Evolutionary conservation across 2,113 vertebrate species (phyloP).

Genomic region (Tragelaphus imberbis): DNA sequence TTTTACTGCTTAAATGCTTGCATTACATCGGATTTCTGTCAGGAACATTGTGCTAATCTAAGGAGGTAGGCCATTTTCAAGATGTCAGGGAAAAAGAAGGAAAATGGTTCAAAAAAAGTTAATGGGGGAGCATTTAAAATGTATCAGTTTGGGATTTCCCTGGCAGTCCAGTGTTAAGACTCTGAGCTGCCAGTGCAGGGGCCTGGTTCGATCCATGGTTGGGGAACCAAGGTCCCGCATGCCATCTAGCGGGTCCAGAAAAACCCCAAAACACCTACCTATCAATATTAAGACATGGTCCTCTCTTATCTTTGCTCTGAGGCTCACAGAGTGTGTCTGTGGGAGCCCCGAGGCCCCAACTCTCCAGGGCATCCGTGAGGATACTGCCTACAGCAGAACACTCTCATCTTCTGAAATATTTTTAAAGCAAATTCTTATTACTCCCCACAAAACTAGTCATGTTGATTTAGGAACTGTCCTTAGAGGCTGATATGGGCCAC

Average conservation of each 20-base stretch:
- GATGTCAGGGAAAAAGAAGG: conserved; percentile 60
- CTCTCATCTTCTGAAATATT: conserved; percentile 64
- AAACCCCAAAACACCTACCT: background rate
- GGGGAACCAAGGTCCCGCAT: background rate
- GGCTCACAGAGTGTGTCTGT: conserved; percentile 38
- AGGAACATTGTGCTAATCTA: conserved; percentile 62
- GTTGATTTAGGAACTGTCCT: conserved; percentile 59
- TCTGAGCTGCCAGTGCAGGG: background rate
- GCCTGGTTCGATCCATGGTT: background rate
- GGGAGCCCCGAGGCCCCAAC: conserved; percentile 31
- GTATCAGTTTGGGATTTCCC: conserved; percentile 32
- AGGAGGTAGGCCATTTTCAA: conserved; percentile 65
- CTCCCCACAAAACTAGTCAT: conserved; percentile 53
- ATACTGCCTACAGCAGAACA: conserved; percentile 58
- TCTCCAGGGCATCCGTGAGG: conserved; percentile 58
- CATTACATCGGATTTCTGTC: conserved; percentile 70
- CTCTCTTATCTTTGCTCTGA: conserved; percentile 52
- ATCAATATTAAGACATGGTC: conserved; percentile 59
- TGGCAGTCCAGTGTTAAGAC: background rate
- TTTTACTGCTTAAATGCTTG: conserved; percentile 72
- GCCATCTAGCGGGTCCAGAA: background rate
- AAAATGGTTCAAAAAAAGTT: conserved; percentile 69
- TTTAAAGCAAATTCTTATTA: conserved; percentile 54
- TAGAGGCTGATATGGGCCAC: background rate
- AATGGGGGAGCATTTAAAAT: conserved; percentile 46